phyloP scores from a whole-genome alignment of 1,140 invertebrate genomes.

The Cyclargus thomasi region DNA sequence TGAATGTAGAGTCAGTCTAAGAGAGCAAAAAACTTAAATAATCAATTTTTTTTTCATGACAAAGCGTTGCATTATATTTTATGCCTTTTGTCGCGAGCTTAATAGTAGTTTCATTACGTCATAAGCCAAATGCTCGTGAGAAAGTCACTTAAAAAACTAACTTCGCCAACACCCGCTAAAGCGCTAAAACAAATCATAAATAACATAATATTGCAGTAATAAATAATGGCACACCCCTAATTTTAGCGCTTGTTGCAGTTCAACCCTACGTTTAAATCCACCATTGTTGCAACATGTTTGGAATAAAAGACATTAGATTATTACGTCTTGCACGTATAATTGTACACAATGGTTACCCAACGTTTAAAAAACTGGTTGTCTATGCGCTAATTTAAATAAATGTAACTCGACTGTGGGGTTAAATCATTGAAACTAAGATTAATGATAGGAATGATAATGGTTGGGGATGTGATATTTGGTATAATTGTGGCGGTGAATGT shows the following conservation, averaged over 20 bases:
- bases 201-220: constrained; percentile 60
- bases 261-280: constrained; percentile 68
- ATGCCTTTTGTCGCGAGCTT: not conserved
- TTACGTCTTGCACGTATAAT: constrained; percentile 71
- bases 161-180: constrained; percentile 38
- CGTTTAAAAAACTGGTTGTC: constrained; percentile 30
- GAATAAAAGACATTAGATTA: constrained; percentile 66
- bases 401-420: constrained; percentile 8
- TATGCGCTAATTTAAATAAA: constrained; percentile 18
- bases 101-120: constrained; percentile 5
- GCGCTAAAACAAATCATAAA: constrained; percentile 31
- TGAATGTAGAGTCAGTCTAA: no score
- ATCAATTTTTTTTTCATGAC: not conserved
- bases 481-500: not conserved
- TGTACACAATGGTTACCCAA: constrained; percentile 67
- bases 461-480: constrained; percentile 30
- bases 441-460: constrained; percentile 74
- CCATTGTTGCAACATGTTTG: constrained; percentile 61
- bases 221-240: constrained; percentile 70
- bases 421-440: constrained; percentile 74
- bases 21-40: not conserved
- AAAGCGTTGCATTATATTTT: no score
- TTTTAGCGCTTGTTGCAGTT: constrained; percentile 46
- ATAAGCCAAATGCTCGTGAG: constrained; percentile 40
- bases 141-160: constrained; percentile 42